phyloP scores from a whole-genome alignment of 2,797 vertebrate species.

The Chloroceryle inda region DNA sequence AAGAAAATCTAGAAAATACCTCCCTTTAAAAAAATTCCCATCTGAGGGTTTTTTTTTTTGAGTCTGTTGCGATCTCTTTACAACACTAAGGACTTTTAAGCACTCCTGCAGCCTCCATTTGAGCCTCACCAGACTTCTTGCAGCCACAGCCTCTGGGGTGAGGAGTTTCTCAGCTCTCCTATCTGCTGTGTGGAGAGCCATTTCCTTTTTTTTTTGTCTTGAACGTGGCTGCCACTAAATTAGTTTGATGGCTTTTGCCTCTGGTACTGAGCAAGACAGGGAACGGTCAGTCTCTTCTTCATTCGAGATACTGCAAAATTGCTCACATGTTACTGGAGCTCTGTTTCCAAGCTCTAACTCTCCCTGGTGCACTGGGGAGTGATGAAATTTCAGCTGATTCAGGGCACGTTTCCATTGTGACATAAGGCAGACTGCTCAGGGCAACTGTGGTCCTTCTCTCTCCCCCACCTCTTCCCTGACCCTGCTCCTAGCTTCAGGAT shows the following conservation, averaged over 20 bases:
- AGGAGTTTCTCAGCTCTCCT: background rate
- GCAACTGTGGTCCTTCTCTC: background rate
- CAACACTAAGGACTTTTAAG: background rate
- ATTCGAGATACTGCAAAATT: background rate
- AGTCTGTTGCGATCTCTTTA: background rate
- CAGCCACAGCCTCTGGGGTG: background rate
- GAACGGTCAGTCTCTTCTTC: background rate
- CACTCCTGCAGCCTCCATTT: background rate
- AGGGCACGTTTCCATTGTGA: background rate
- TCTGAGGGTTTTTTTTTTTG: background rate
- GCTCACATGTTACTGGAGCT: background rate
- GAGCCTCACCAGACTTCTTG: background rate
- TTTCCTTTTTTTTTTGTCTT: constrained; percentile 2
- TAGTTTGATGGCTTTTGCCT: background rate
- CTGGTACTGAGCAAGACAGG: background rate
- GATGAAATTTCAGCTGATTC: background rate
- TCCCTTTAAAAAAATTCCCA: background rate
- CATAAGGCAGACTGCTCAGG: background rate
- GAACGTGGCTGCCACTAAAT: background rate
- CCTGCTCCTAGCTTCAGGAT: background rate
- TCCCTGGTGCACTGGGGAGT: background rate
- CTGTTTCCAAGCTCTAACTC: background rate
- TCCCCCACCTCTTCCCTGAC: background rate
- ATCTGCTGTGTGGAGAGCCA: background rate
- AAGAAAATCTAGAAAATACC: background rate